Evolutionary conservation across 30 jellyfish, hydroid and myxozoan species (phyloP).

Genomic region (Turritopsis rubra): DNA sequence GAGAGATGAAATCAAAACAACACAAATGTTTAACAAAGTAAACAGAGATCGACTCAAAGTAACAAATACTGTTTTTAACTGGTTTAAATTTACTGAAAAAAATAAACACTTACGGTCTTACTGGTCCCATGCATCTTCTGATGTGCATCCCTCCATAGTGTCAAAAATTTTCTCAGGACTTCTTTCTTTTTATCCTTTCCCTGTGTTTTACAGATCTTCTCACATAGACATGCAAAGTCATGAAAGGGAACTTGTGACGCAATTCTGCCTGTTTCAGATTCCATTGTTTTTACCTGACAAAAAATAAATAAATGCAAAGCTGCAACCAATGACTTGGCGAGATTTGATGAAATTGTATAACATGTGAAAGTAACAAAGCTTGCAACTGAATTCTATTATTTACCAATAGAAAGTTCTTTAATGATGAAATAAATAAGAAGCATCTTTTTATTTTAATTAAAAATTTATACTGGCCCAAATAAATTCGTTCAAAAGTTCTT

Average conservation of each 20-base stretch:
- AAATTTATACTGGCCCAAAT: too few relatives aligned
- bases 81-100: too few relatives aligned
- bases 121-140: slow-evolving; percentile 45
- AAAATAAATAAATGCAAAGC: not conserved
- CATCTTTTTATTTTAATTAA: too few relatives aligned
- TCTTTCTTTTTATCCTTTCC: slow-evolving; percentile 78
- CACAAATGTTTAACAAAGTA: not conserved
- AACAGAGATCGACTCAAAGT: not conserved
- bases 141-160: slow-evolving; percentile 65
- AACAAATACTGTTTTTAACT: not conserved
- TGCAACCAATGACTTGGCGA: too few relatives aligned
- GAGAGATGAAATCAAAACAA: not conserved
- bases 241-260: slow-evolving; percentile 72
- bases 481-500: too few relatives aligned
- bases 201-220: slow-evolving; percentile 43
- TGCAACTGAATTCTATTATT: too few relatives aligned
- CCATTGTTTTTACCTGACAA: not conserved
- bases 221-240: slow-evolving; percentile 61
- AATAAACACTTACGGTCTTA: slow-evolving; percentile 35
- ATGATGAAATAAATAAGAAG: too few relatives aligned
- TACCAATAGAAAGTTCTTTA: too few relatives aligned
- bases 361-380: too few relatives aligned
- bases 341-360: too few relatives aligned
- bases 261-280: not conserved
- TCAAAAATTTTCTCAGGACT: slow-evolving; percentile 55